Evolutionary conservation across 2,888 invertebrate genomes (phyloP), one percentile per base, ranked within the genome.

Genomic region (Sthenelais limicola): DNA sequence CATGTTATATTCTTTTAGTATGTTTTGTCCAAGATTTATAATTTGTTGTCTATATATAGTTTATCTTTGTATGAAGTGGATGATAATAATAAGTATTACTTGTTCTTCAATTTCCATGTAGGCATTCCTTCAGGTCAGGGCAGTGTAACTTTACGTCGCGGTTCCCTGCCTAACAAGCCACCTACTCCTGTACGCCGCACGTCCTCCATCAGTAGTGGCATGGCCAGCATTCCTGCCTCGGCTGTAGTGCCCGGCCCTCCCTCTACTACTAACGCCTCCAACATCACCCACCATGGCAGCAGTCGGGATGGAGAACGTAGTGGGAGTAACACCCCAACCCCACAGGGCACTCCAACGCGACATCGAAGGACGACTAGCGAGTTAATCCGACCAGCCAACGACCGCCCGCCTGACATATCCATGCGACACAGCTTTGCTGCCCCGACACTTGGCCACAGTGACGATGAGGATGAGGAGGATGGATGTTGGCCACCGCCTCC

Each of bases 141-240:
- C 9, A 12, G 35, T 18, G 75, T 78, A 21, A 66, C 80, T 21
- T 76, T 78, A 21, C 76, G 84, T n/a, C 75, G 82, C 7, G 76
- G 79, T 68, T 81, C 83, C 5, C 76, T 80, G 68, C 81, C 82
- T 48, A 72, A 79, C 0, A 85, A 84, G 71, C 86, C 86, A n/a
- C 84, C 84, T 0, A 84, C 86, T 18, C 86, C 86, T 2, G 83
- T 85, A 0, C 74, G 86, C 43, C 75, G 85, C 9, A 81, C 82
- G 3, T 82, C 84, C 9, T 85, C 85, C n/a, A 82, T 85, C 21
- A 80, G 81, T 12, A 24, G 62, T 12, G 38, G 62, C 3, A 62
- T 62, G 62, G n/a, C n/a, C n/a, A n/a, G n/a, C n/a, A n/a, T n/a
- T n/a, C n/a, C n/a, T n/a, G n/a, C n/a, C n/a, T 12, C 38, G 24